A percentile compares a stretch with the other conserved stretches of the same genome.
Evolutionary conservation across 2,113 vertebrate species (phyloP).

Genomic region (Pterocles gutturalis): DNA sequence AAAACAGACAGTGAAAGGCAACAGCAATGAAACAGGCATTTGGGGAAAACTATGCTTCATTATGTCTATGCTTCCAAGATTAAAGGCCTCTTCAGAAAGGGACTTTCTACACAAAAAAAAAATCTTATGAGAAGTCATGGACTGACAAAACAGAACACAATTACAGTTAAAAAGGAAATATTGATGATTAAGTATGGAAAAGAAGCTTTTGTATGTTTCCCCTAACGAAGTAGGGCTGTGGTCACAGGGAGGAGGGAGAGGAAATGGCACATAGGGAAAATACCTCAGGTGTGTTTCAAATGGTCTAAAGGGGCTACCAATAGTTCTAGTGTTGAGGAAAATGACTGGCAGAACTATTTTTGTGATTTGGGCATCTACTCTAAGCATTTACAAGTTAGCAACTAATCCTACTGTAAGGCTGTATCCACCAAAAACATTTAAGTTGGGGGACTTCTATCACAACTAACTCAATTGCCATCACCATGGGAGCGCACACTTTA

Average conservation of each 20-base stretch:
- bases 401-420: not conserved
- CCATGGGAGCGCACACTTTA: not conserved
- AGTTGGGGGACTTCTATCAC: not conserved
- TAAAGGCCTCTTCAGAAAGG: conserved; percentile 8
- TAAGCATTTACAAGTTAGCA: not conserved
- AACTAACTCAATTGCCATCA: not conserved
- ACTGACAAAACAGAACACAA: not conserved
- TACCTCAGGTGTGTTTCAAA: not conserved
- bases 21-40: not conserved
- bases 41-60: not conserved
- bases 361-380: not conserved
- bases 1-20: not conserved
- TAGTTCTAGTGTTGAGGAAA: not conserved
- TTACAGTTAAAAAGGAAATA: not conserved
- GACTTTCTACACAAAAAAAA: not conserved
- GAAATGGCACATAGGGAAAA: not conserved
- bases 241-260: not conserved
- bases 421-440: not conserved
- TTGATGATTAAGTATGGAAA: not conserved
- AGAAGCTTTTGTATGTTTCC: not conserved
- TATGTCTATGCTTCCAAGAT: not conserved
- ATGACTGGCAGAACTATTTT: not conserved
- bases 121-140: not conserved
- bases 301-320: not conserved
- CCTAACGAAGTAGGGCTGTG: not conserved